Evolutionary conservation across 2,888 invertebrate species (phyloP).

Genomic region (Drosophila paracracens): DNA sequence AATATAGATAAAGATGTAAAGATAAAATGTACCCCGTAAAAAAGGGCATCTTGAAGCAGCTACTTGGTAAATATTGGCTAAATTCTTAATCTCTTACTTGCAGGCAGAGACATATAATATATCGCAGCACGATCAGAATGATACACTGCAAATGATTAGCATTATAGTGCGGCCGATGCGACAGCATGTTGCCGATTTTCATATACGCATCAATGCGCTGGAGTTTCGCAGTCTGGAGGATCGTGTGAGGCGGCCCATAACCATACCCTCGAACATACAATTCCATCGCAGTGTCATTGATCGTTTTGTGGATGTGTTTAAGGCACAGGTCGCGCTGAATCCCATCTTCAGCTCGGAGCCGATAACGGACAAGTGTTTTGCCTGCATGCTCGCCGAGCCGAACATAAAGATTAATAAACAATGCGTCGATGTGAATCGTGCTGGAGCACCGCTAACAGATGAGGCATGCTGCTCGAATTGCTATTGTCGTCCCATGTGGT

Average conservation of each 20-base stretch:
- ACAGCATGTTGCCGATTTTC: constrained; percentile 87
- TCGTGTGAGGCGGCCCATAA: constrained; percentile 89
- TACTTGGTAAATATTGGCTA: not conserved
- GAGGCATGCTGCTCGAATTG: constrained; percentile 86
- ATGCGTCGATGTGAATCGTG: constrained; percentile 87
- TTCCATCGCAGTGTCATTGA: constrained; percentile 93
- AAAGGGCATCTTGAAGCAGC: not conserved
- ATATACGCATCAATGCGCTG: constrained; percentile 90
- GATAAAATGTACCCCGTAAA: not conserved
- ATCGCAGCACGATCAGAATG: constrained; percentile 88
- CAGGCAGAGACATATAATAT: constrained; percentile 90
- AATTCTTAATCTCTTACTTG: constrained; percentile 11
- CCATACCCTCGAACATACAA: constrained; percentile 89
- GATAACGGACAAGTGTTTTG: constrained; percentile 93
- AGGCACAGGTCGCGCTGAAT: constrained; percentile 90
- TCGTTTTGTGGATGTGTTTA: constrained; percentile 93
- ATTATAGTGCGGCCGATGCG: constrained; percentile 90
- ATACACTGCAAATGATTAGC: constrained; percentile 92
- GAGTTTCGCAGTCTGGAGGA: constrained; percentile 92
- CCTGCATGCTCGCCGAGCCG: constrained; percentile 92
- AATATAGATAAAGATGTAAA: not conserved
- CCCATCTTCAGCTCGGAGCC: constrained; percentile 88
- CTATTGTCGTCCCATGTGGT: constrained; percentile 95
- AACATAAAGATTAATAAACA: constrained; percentile 92
- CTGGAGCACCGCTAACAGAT: constrained; percentile 82